These are phyloP conservation scores for Blera fallax DNA, from an alignment of 2,888 invertebrate species.

Conservation along the genomic window DNA sequence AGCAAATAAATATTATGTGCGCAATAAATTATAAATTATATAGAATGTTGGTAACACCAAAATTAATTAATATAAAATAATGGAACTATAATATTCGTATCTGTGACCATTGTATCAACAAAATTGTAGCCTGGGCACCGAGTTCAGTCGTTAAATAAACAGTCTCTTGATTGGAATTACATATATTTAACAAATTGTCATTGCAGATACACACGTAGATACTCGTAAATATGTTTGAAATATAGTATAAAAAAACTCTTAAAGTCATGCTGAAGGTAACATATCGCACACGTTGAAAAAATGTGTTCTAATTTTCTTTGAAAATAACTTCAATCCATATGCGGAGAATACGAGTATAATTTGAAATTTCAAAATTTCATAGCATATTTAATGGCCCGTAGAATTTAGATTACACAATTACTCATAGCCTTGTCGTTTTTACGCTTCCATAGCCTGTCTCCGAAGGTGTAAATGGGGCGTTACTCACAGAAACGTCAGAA, in stretches of 20 bases:
- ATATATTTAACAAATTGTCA: too few relatives aligned
- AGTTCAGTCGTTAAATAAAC: too few relatives aligned
- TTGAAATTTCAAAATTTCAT: conserved; percentile 5
- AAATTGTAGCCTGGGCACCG: too few relatives aligned
- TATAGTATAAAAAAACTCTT: too few relatives aligned
- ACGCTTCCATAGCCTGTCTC: not conserved
- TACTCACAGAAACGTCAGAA: conserved; percentile 17
- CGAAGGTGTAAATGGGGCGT: conserved; percentile 33
- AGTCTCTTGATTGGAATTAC: too few relatives aligned
- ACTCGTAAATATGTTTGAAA: too few relatives aligned
- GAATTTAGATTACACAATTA: conserved; percentile 66
- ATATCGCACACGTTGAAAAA: too few relatives aligned
- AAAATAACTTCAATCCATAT: not conserved
- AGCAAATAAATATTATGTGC: not conserved
- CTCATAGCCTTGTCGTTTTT: conserved; percentile 24
- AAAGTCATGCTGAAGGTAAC: too few relatives aligned
- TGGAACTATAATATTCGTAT: not conserved
- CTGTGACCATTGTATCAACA: too few relatives aligned
- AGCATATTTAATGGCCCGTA: conserved; percentile 43
- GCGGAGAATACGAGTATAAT: not conserved
- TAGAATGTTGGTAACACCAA: not conserved
- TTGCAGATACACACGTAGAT: too few relatives aligned
- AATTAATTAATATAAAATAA: not conserved
- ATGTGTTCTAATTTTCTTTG: not conserved
- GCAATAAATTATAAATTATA: not conserved